Base-by-base conservation (phyloP, 1,140 invertebrate genomes). In the Phenacoccus solenopsis region DNA sequence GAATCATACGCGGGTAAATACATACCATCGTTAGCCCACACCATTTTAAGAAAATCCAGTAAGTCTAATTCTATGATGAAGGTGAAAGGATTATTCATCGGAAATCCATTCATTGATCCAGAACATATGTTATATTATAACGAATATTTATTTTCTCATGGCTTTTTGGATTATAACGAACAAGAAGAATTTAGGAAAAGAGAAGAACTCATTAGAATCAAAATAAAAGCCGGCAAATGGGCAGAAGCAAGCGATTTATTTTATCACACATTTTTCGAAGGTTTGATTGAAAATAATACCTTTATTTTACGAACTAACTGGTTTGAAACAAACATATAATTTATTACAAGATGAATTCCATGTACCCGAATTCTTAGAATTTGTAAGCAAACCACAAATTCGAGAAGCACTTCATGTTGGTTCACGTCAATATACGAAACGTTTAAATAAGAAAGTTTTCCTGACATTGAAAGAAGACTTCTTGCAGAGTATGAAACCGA, bases 1-100 rank as follows among this genome's bases (percentile, higher is more conserved):
- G 91, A 95, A 80, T 94, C 91, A 13, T 95, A 94, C 79, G 92
- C 84, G 12, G 91, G 91, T 2, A 88, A 89, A 76, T 93, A 93
- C 81, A 86, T 92, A 0, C 90, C 91, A 16, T 86, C 89, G 0
- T 76, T 91, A n/a, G 85, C 85, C 0, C 85, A 90, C 76, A 86
- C 87, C 20, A 92, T 94, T 67, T 86, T 91, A 75, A 81, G 82
- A 73, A 83, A 87, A 32, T 81, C 83, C 38, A 70, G 12, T 28
- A 84, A 79, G 27, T 81, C 85, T 9, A 76, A 82, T 68, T 73
- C 81, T 7, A 85, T 85, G 71, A 85, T 88, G 1, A 87, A 88
- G 73, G 75, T 90, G 1, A 69, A 72, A 9, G 88, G 88, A 38
- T 78, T 95, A 71, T 87, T 89, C 0, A 94, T 95, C 75, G 92